A percentile compares a stretch with the other conserved stretches of the same genome.
Conservation (phyloP, 2,113 vertebrate species). For the Paramormyrops kingsleyae region DNA sequence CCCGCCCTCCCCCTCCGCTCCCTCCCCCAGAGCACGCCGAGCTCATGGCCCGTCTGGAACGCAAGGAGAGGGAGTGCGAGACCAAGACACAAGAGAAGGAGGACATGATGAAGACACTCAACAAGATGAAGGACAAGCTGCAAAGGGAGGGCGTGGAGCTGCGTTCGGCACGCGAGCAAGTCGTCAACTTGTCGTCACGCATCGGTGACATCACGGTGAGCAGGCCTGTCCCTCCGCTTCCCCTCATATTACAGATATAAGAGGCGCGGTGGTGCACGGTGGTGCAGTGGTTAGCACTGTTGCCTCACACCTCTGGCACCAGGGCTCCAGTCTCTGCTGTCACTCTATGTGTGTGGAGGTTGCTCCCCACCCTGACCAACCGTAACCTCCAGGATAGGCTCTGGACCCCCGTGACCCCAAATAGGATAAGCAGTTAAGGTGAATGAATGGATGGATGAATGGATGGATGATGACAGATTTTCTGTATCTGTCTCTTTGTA, state of each 20-base stretch:
- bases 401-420: background rate
- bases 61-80: slow-evolving; percentile 91
- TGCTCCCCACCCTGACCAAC: background rate
- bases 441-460: background rate
- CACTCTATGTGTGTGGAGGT: background rate
- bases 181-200: slow-evolving; percentile 76
- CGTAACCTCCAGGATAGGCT: background rate
- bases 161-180: slow-evolving; percentile 81
- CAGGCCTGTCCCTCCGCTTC: background rate
- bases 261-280: no score
- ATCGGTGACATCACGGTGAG: slow-evolving; percentile 79
- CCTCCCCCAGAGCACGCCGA: slow-evolving; percentile 75
- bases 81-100: slow-evolving; percentile 93
- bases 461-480: background rate
- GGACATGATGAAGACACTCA: slow-evolving; percentile 97
- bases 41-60: slow-evolving; percentile 77
- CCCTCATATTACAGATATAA: background rate
- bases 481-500: background rate
- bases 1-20: background rate
- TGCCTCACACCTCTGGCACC: background rate
- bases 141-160: slow-evolving; percentile 88
- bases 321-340: background rate
- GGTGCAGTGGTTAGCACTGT: background rate
- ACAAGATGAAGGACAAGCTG: slow-evolving; percentile 98
- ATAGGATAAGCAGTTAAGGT: background rate